Base-by-base conservation (phyloP, 2,888 invertebrate species). In the Apamea epomidion region DNA sequence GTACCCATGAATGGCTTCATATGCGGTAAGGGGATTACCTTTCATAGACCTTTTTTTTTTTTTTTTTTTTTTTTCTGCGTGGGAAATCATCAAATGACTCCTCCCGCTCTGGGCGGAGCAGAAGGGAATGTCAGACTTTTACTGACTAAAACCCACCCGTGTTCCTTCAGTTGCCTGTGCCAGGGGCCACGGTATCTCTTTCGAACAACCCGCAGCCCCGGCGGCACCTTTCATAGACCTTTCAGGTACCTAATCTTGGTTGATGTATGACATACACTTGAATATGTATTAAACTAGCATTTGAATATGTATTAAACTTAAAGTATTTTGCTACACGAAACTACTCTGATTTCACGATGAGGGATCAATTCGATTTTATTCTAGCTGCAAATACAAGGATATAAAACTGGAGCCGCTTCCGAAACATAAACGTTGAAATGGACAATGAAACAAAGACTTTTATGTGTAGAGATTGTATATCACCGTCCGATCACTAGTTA, bases 401-500 rank as follows among this genome's bases (percentile, higher is more conserved):
- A 81, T 72, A 81, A 76, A 81, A 76, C 37, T n/a, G 18, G 29
- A 7, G 5, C 12, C 18, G 32, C 29, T 60, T 48, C 16, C 48
- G 25, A 69, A 21, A 51, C 74, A 72, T 82, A 74, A 75, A 76
- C 14, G 29, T 1, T 60, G 45, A 58, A 77, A 80, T 65, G 32
- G 54, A 67, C 65, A 25, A 54, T 65, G 29, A 68, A 80, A 80
- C 62, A 85, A 75, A 78, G 69, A 62, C 48, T 60, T 83, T 85
- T 76, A 78, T 80, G 64, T 70, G 45, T 65, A 74, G 16, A 80
- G 74, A 72, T 79, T 77, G 51, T 42, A 70, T 72, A 54, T 62
- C 45, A 76, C 29, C 64, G 71, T 68, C 48, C 48, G n/a, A 58
- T 32, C 21, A 32, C 7, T n/a, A n/a, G 74, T 51, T 64, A 62